These are phyloP conservation scores for Alsophila aescularia DNA, from an alignment of 2,888 invertebrate genomes.

Conservation along the genomic window DNA sequence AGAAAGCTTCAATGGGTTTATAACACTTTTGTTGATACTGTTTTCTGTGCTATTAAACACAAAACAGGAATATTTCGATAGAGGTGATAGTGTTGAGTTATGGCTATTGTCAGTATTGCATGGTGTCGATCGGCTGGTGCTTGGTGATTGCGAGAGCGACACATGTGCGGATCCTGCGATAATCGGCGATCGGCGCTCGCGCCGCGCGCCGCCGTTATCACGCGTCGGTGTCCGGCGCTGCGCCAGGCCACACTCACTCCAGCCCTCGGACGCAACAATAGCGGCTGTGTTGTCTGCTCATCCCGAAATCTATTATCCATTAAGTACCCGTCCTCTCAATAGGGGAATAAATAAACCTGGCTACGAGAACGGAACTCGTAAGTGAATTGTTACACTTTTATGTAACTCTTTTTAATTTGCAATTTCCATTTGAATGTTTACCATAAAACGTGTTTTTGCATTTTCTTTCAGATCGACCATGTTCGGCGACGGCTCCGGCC, in stretches of 20 bases:
- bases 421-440: slow-evolving; percentile 28
- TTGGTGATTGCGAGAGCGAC: slow-evolving; percentile 31
- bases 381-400: slow-evolving; percentile 22
- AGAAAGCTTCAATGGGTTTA: slow-evolving; percentile 28
- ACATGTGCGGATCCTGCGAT: slow-evolving; percentile 63
- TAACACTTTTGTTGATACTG: background rate
- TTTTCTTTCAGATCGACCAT: slow-evolving; percentile 60
- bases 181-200: slow-evolving; percentile 65
- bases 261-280: slow-evolving; percentile 62
- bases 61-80: background rate
- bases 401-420: slow-evolving; percentile 13
- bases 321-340: slow-evolving; percentile 33
- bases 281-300: slow-evolving; percentile 55
- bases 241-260: slow-evolving; percentile 60
- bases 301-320: slow-evolving; percentile 47
- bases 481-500: slow-evolving; percentile 65
- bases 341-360: slow-evolving; percentile 35
- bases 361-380: slow-evolving; percentile 30
- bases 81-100: slow-evolving; percentile 31
- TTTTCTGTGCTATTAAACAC: background rate
- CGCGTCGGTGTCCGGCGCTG: slow-evolving; percentile 70
- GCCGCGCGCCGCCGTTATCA: slow-evolving; percentile 61
- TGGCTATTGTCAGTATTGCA: slow-evolving; percentile 28
- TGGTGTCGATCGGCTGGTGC: slow-evolving; percentile 26
- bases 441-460: background rate